Conservation (phyloP, 2,888 invertebrate species). For the Scaptomyza flava region DNA sequence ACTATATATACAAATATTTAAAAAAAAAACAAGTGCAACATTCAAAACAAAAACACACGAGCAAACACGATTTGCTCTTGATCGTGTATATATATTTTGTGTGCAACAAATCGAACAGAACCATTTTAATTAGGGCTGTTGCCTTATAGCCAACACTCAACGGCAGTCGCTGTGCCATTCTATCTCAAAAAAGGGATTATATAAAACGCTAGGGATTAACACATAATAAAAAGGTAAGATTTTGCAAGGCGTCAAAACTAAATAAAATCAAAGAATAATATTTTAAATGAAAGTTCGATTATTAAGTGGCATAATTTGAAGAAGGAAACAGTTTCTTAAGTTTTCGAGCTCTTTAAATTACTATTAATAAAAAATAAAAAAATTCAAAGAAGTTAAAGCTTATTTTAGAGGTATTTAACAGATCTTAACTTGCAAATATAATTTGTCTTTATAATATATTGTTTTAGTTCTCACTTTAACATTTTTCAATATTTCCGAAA, state of each 20-base stretch:
- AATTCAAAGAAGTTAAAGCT: neutral
- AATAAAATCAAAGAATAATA: neutral
- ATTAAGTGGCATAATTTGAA: neutral
- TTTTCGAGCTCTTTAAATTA: no score
- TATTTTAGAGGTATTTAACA: no score
- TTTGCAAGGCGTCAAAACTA: neutral
- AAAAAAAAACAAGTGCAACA: constrained; percentile 25
- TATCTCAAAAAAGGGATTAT: constrained; percentile 55
- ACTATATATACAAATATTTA: constrained; percentile 4
- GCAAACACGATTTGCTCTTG: constrained; percentile 35
- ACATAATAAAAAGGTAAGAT: constrained; percentile 50
- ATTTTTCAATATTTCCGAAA: no score
- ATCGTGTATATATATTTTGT: constrained; percentile 24
- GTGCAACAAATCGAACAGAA: constrained; percentile 52
- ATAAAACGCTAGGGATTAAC: constrained; percentile 59
- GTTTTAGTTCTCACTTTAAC: no score
- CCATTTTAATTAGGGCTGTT: constrained; percentile 21
- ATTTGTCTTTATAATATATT: no score
- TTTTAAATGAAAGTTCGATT: neutral
- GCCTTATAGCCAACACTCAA: constrained; percentile 28
- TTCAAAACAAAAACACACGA: constrained; percentile 31
- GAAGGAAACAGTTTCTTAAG: no score
- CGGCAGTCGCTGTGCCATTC: constrained; percentile 44
- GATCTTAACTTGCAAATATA: no score
- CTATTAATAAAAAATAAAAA: neutral